A percentile compares a stretch with the other conserved stretches of the same genome.
Conservation (phyloP, 2,888 invertebrate genomes). For the Euproctis similis region DNA sequence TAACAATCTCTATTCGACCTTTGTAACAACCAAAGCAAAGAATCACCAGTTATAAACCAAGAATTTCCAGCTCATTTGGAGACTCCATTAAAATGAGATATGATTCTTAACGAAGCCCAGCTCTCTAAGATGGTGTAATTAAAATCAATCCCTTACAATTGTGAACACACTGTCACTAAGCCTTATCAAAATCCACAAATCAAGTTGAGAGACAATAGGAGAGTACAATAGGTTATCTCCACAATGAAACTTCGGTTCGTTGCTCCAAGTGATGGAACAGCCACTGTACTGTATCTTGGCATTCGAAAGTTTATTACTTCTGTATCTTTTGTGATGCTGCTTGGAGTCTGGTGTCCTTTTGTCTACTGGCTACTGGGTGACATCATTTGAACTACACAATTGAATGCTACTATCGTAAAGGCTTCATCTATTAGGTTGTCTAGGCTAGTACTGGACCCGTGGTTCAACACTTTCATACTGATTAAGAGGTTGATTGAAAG, state of each 20-base stretch:
- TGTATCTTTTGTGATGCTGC: conserved; percentile 5
- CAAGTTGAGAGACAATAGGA: conserved; percentile 27
- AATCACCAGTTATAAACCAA: no score
- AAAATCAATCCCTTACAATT: conserved; percentile 33
- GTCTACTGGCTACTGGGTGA: conserved; percentile 8
- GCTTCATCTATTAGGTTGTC: conserved; percentile 22
- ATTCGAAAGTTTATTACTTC: conserved; percentile 28
- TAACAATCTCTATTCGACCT: conserved; percentile 1
- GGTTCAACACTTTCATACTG: no score
- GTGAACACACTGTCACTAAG: conserved; percentile 26
- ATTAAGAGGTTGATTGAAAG: no score
- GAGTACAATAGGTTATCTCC: conserved; percentile 34
- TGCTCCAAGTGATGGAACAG: conserved; percentile 34
- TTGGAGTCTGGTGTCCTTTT: conserved; percentile 2
- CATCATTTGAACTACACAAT: conserved; percentile 35
- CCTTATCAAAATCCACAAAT: conserved; percentile 43
- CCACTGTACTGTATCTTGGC: conserved; percentile 28
- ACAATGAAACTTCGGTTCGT: conserved; percentile 37
- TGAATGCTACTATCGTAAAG: conserved; percentile 42
- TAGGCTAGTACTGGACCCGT: no score
- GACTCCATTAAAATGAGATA: conserved; percentile 5
- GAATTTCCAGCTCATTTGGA: conserved; percentile 10
- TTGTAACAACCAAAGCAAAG: neutral
- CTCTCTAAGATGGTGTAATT: conserved; percentile 28
- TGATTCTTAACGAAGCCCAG: conserved; percentile 9